These are phyloP conservation scores for Dendronephthya gigantea DNA, from an alignment of 64 coral and sea anemone species.

Conservation along the genomic window DNA sequence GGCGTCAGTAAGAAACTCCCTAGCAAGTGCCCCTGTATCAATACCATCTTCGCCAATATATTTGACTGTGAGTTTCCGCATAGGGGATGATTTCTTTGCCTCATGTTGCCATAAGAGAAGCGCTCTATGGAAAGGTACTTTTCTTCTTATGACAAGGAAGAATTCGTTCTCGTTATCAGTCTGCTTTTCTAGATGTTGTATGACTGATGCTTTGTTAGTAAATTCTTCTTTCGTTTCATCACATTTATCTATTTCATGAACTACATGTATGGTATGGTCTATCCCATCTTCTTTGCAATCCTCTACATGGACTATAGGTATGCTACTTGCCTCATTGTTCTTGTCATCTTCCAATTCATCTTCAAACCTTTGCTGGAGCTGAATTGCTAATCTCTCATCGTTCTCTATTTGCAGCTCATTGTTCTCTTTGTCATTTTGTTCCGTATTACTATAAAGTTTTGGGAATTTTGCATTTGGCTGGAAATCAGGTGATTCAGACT, in stretches of 20 bases:
- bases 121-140: neutral
- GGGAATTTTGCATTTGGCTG: neutral
- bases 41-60: conserved; percentile 35
- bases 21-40: conserved; percentile 25
- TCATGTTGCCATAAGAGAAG: conserved; percentile 25
- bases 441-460: neutral
- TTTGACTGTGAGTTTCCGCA: conserved; percentile 2
- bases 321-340: too few species aligned
- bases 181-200: neutral
- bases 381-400: neutral
- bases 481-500: neutral
- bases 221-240: neutral
- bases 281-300: neutral
- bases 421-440: neutral
- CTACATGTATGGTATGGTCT: neutral
- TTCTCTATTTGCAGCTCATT: neutral
- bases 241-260: neutral
- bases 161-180: neutral
- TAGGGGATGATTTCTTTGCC: conserved; percentile 7
- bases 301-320: too few species aligned
- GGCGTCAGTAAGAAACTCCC: conserved; percentile 16
- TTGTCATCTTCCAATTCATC: neutral
- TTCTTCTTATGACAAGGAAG: conserved; percentile 15
- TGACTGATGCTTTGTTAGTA: neutral
- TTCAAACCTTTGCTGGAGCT: neutral